Conservation (phyloP, 1,140 invertebrate species). For the Hestina assimilis region DNA sequence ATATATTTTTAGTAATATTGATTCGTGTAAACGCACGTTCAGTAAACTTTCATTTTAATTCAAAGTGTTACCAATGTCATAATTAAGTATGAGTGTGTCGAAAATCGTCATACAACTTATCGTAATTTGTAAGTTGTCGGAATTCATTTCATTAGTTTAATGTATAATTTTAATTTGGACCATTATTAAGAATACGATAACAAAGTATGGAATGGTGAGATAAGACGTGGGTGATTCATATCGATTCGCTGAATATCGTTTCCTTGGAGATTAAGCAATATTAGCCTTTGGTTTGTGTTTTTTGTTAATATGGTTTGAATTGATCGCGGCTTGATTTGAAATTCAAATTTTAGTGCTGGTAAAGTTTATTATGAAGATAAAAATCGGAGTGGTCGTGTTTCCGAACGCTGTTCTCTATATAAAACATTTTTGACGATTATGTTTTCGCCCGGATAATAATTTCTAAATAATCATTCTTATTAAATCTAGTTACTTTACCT, state of each 20-base stretch:
- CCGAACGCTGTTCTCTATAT: neutral
- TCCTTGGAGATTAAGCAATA: slow-evolving; percentile 32
- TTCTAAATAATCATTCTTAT: too few relatives aligned
- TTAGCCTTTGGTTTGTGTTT: slow-evolving; percentile 29
- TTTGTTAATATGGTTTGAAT: slow-evolving; percentile 37
- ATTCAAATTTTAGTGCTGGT: slow-evolving; percentile 29
- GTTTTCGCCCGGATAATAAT: neutral
- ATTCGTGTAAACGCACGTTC: neutral
- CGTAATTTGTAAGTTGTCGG: too few relatives aligned
- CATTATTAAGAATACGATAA: slow-evolving; percentile 13
- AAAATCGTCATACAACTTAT: too few relatives aligned
- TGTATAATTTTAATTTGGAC: neutral
- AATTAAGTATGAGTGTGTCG: too few relatives aligned
- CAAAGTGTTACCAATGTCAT: neutral
- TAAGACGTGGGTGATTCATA: slow-evolving; percentile 27
- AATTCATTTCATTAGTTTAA: neutral
- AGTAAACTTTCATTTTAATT: slow-evolving; percentile 1
- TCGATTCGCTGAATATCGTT: slow-evolving; percentile 26
- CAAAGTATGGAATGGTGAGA: slow-evolving; percentile 14
- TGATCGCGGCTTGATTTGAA: slow-evolving; percentile 33
- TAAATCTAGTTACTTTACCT: too few relatives aligned
- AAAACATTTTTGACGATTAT: neutral
- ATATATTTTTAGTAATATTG: slow-evolving; percentile 3
- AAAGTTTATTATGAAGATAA: slow-evolving; percentile 26
- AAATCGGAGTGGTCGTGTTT: neutral